A percentile compares a stretch with the other conserved stretches of the same genome.
Evolutionary conservation across 2,113 vertebrate genomes (phyloP).

Genomic region (Mus spicilegus): DNA sequence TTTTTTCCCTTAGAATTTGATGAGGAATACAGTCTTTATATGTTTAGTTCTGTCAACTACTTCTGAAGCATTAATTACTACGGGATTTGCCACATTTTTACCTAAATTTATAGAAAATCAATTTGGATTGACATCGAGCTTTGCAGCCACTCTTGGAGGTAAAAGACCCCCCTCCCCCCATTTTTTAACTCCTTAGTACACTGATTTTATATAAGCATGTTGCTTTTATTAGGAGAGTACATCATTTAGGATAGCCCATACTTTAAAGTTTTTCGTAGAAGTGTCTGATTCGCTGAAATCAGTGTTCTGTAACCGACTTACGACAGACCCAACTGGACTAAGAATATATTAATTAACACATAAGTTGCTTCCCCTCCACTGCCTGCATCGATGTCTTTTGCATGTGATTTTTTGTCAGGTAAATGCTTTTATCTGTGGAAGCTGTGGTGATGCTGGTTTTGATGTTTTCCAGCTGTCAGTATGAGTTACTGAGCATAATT

Average conservation of each 20-base stretch:
- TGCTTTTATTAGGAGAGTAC: not conserved
- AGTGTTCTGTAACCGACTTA: not conserved
- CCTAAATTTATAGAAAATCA: constrained; percentile 92
- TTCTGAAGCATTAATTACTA: constrained; percentile 88
- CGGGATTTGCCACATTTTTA: constrained; percentile 91
- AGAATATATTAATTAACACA: constrained; percentile 1
- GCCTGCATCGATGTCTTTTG: not conserved
- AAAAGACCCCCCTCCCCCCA: constrained; percentile 44
- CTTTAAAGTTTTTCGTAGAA: not conserved
- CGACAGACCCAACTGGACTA: not conserved
- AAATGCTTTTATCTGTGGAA: not conserved
- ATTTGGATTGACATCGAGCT: constrained; percentile 88
- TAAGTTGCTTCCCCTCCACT: not conserved
- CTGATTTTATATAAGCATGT: not conserved
- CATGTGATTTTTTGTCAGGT: not conserved
- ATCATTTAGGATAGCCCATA: not conserved
- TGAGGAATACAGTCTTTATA: constrained; percentile 90
- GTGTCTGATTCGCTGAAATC: constrained; percentile 26
- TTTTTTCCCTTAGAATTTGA: constrained; percentile 85
- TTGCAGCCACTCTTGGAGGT: constrained; percentile 90
- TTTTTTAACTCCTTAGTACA: constrained; percentile 15
- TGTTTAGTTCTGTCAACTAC: constrained; percentile 86
- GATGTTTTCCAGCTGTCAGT: not conserved
- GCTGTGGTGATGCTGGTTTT: not conserved
- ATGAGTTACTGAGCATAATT: not conserved